These are phyloP conservation scores for Eidolon dupreanum DNA, from an alignment of 2,797 vertebrate species.

Conservation along the genomic window DNA sequence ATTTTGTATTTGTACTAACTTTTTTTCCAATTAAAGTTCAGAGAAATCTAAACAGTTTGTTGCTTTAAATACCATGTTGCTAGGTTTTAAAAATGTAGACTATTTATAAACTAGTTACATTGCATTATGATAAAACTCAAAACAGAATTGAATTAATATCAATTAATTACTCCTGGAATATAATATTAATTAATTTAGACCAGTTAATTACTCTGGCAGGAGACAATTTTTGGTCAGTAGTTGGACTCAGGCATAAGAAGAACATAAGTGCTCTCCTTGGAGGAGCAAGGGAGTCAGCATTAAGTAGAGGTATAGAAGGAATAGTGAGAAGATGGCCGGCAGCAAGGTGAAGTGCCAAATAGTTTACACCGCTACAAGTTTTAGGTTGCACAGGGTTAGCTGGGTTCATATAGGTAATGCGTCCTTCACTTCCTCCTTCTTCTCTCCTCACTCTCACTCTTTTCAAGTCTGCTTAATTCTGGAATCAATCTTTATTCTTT, in stretches of 20 bases:
- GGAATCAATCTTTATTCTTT: not conserved
- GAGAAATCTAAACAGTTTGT: not conserved
- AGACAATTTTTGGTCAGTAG: not conserved
- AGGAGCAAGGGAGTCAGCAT: not conserved
- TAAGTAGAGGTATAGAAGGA: not conserved
- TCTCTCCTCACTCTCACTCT: not conserved
- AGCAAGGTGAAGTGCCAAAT: rapidly evolving
- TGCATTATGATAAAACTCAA: not conserved
- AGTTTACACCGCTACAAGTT: not conserved
- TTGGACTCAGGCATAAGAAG: not conserved
- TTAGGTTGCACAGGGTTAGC: not conserved
- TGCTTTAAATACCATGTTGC: not conserved
- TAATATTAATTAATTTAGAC: not conserved
- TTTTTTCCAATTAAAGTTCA: not conserved
- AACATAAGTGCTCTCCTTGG: not conserved
- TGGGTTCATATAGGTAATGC: no score
- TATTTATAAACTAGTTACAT: not conserved
- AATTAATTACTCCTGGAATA: not conserved
- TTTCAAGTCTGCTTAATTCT: not conserved
- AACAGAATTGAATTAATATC: not conserved
- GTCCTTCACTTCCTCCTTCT: not conserved
- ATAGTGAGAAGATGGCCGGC: not conserved
- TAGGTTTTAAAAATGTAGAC: not conserved
- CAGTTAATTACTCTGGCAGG: not conserved
- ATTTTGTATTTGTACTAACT: not conserved